Percentiles rank a stretch among this genome's conserved stretches.
Conservation (phyloP, 2,797 vertebrate genomes). For the Crenichthys baileyi region DNA sequence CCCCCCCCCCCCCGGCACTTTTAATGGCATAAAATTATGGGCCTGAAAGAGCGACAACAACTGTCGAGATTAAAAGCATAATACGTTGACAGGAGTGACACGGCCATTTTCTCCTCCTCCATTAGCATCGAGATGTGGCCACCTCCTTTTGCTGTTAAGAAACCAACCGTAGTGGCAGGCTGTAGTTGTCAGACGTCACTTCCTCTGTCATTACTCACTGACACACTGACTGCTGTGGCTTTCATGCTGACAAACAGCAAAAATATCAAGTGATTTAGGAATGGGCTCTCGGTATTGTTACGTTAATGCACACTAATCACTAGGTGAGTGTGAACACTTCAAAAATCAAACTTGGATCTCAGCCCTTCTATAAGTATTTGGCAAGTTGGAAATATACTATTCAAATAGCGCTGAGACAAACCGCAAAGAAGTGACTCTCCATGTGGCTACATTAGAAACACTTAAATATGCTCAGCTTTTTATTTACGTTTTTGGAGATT, state of each 20-base stretch:
- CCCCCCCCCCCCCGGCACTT: slow-evolving; percentile 75
- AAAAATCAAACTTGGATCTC: slow-evolving; percentile 6
- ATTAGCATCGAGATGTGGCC: slow-evolving; percentile 72
- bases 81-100: slow-evolving; percentile 86
- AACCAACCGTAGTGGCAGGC: slow-evolving; percentile 59
- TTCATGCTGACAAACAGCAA: slow-evolving; percentile 64
- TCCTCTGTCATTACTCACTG: slow-evolving; percentile 76
- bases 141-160: slow-evolving; percentile 74
- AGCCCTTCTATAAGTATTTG: slow-evolving; percentile 9
- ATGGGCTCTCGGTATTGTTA: slow-evolving; percentile 45
- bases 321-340: slow-evolving; percentile 20
- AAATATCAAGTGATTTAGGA: slow-evolving; percentile 52
- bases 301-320: slow-evolving; percentile 43
- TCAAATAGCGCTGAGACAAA: slow-evolving; percentile 5
- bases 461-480: neutral
- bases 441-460: neutral
- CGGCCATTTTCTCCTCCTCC: slow-evolving; percentile 80
- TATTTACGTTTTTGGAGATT: slow-evolving; percentile 5
- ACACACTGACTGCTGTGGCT: slow-evolving; percentile 70
- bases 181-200: slow-evolving; percentile 71
- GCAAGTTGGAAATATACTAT: neutral
- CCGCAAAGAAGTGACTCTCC: slow-evolving; percentile 7
- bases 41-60: slow-evolving; percentile 84
- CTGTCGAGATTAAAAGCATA: slow-evolving; percentile 87
- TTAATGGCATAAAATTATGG: slow-evolving; percentile 91